Base-by-base conservation (phyloP, 2,797 vertebrate genomes). In the Taeniopygia guttata region DNA sequence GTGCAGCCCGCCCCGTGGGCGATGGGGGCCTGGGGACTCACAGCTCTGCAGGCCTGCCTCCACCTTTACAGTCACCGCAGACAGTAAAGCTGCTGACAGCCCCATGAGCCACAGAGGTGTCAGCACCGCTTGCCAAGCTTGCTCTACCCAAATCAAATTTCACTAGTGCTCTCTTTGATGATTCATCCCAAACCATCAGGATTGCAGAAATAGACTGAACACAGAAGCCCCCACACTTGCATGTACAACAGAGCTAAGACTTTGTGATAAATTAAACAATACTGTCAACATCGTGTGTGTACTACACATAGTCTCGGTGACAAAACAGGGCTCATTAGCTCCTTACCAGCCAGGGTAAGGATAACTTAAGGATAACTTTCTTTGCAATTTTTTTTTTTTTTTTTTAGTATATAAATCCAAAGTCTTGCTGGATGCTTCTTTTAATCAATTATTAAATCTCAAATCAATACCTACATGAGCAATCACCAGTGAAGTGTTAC, bases 261-360 rank as follows among this genome's bases (percentile, higher is more conserved):
- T 95, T 89, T 17, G 48, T 93, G 95, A 95, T 90, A 92, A 96
- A 95, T 96, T 84, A 95, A 92, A 97, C 93, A 96, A 94, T 79
- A 73, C 92, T 96, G 95, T 94, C 96, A 97, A 94, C 95, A 93
- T 45, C 0, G 74, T 87, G 88, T 92, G 94, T 89, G 68, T 82
- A 96, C 82, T 93, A 95, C 86, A 94, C 43, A 63, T 86, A 2
- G 8, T 76, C 70, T 93, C 10, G 3, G 84, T 84, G 97, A 95
- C 95, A 96, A 97, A 97, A 93, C 87, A 96, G 92, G 84, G 87
- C 90, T 97, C 93, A 94, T 96, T 96, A 97, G 89, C 84, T 92
- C 84, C 94, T 93, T 81, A 84, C 72, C 90, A 93, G 74, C 48
- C 83, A 49, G 58, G 27, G 64, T 45, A 87, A 92, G 58, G 84